These are phyloP conservation scores for Brachyistius frenatus DNA, from an alignment of 2,113 vertebrate species.

Conservation along the genomic window DNA sequence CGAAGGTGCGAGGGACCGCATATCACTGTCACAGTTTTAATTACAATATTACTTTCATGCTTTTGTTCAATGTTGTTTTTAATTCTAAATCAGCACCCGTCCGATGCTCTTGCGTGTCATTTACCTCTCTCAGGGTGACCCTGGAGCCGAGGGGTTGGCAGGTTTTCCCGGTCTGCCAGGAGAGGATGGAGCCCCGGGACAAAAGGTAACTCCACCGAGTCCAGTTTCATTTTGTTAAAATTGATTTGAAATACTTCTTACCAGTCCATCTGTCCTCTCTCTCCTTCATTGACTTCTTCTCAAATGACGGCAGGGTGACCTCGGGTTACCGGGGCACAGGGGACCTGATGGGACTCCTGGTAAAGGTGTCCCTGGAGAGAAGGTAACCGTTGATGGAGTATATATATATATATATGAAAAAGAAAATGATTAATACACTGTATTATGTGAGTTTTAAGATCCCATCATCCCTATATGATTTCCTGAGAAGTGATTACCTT, in stretches of 20 bases:
- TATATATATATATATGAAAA: not conserved
- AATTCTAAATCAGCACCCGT: too few relatives aligned
- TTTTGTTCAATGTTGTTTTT: too few relatives aligned
- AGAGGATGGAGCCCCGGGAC: conserved; percentile 78
- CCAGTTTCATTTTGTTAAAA: not conserved
- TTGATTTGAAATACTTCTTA: not conserved
- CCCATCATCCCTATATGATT: too few relatives aligned
- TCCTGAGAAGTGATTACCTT: too few relatives aligned
- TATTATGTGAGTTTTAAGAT: too few relatives aligned
- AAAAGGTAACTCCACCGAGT: conserved; percentile 73
- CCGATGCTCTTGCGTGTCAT: not conserved
- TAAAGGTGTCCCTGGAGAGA: conserved; percentile 79
- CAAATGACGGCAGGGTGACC: conserved; percentile 74
- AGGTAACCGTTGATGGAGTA: conserved; percentile 61
- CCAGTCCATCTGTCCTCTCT: not conserved
- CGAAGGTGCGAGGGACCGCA: too few relatives aligned
- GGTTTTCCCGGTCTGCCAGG: conserved; percentile 79
- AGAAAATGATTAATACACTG: too few relatives aligned
- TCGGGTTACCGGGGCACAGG: conserved; percentile 72
- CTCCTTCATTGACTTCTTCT: conserved; percentile 14
- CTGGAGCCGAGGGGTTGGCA: conserved; percentile 69
- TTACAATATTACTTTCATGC: too few relatives aligned
- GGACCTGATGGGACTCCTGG: conserved; percentile 81
- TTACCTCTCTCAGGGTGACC: conserved; percentile 77
- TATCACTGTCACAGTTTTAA: too few relatives aligned